These are phyloP conservation scores for Mionectes macconnelli DNA, from an alignment of 2,113 vertebrate species.

Conservation along the genomic window DNA sequence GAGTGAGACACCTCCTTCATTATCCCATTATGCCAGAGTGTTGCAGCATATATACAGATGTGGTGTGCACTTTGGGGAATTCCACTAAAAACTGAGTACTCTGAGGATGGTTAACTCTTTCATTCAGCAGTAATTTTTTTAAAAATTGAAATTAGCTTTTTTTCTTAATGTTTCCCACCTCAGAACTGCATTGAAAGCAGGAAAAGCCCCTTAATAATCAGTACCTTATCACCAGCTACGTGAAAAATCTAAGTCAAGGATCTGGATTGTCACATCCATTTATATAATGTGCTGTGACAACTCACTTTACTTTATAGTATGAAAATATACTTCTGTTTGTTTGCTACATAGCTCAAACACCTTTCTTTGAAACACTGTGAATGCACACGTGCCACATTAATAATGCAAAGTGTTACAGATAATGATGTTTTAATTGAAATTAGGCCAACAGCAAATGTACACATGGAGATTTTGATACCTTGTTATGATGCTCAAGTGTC, in stretches of 20 bases:
- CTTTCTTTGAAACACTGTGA: not conserved
- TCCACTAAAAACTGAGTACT: not conserved
- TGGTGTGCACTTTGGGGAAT: not conserved
- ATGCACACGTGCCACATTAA: not conserved
- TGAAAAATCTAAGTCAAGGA: not conserved
- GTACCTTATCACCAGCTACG: not conserved
- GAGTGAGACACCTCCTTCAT: conserved; percentile 25
- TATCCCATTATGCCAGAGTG: not conserved
- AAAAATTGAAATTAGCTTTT: not conserved
- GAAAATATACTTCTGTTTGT: not conserved
- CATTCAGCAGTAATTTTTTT: not conserved
- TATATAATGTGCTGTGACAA: not conserved
- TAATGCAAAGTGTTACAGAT: not conserved
- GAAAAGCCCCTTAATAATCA: not conserved
- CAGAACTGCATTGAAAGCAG: not conserved
- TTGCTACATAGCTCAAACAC: not conserved
- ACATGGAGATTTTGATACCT: not conserved
- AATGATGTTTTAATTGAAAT: not conserved
- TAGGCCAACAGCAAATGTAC: not conserved
- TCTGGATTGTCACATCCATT: not conserved
- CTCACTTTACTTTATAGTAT: not conserved
- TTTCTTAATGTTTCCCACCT: not conserved
- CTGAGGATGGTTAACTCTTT: not conserved
- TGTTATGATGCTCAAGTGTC: not conserved
- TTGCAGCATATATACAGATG: not conserved